Conservation (phyloP, 2,888 invertebrate genomes). For the Ochropleura leucogaster region DNA sequence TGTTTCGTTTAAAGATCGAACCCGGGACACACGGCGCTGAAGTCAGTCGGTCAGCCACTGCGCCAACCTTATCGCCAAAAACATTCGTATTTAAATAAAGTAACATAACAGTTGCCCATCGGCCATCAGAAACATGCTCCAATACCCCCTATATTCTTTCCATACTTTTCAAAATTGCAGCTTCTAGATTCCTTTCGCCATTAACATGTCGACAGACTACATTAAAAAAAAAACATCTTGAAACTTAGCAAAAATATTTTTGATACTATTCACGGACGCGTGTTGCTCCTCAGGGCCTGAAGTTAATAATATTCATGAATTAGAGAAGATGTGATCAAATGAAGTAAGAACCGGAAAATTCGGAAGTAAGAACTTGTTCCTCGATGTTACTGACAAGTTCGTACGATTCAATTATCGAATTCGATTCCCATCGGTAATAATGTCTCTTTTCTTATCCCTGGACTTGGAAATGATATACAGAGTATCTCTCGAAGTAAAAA, state of each 20-base stretch:
- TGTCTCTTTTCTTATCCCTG: neutral
- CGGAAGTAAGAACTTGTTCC: conserved; percentile 8
- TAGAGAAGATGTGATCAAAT: conserved; percentile 44
- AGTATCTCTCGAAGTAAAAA: no score
- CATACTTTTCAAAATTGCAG: neutral
- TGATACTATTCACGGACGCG: conserved; percentile 27
- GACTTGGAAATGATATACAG: neutral
- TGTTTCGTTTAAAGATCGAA: no score
- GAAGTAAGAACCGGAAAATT: conserved; percentile 25
- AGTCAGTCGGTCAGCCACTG: no score
- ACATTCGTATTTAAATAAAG: neutral
- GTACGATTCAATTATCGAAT: neutral
- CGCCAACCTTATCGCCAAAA: no score
- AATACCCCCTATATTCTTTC: neutral
- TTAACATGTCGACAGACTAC: neutral
- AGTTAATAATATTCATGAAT: conserved; percentile 54
- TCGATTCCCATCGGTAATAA: neutral
- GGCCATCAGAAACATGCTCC: neutral
- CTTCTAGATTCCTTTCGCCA: neutral
- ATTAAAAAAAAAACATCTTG: neutral
- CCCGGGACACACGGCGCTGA: no score
- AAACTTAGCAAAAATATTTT: no score
- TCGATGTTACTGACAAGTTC: conserved; percentile 4
- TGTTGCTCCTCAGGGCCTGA: conserved; percentile 20
- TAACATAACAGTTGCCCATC: neutral